Evolutionary conservation across 2,113 vertebrate genomes (phyloP).

Genomic region (Rhinopomastus cyanomelas): DNA sequence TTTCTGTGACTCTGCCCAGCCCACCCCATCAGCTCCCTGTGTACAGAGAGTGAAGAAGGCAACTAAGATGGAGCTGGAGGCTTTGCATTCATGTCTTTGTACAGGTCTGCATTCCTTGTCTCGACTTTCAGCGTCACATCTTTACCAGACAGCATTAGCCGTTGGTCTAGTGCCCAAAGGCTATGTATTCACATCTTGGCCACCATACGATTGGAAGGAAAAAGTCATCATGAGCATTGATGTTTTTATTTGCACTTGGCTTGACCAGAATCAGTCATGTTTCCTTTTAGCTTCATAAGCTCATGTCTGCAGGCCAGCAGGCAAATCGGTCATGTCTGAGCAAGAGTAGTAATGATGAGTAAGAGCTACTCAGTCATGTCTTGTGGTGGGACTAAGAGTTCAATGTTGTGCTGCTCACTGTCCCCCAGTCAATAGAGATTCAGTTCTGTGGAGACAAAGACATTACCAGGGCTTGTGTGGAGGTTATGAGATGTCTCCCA

Average conservation of each 20-base stretch:
- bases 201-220: background rate
- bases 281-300: background rate
- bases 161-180: background rate
- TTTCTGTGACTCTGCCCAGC: background rate
- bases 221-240: background rate
- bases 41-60: background rate
- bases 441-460: background rate
- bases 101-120: background rate
- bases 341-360: background rate
- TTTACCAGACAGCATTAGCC: background rate
- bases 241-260: conserved; percentile 12
- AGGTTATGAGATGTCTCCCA: background rate
- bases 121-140: background rate
- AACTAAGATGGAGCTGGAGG: background rate
- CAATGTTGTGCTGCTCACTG: background rate
- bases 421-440: background rate
- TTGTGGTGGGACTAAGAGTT: background rate
- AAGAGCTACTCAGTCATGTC: conserved; percentile 1
- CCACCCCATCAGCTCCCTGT: background rate
- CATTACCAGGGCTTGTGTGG: background rate
- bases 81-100: background rate
- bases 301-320: conserved; percentile 47
- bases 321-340: background rate
- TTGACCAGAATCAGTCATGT: background rate
- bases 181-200: background rate